Evolutionary conservation across 2,797 vertebrate genomes (phyloP).

Genomic region (Trachops cirrhosus): DNA sequence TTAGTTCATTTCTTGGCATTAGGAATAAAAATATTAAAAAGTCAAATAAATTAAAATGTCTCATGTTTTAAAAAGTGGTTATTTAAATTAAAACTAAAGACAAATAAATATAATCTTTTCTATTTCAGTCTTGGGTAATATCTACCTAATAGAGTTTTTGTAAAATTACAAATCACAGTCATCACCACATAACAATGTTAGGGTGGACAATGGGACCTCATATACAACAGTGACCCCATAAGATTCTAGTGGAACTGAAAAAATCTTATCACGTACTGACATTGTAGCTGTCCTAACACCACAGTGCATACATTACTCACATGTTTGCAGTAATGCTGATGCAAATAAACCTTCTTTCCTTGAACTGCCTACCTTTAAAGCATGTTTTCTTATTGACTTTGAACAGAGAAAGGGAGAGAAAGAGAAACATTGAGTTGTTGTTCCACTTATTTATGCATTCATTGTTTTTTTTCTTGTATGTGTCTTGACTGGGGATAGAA

Average conservation of each 20-base stretch:
- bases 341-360: background rate
- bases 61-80: background rate
- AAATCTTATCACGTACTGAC: background rate
- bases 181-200: background rate
- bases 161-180: background rate
- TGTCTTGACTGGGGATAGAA: background rate
- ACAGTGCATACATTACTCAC: background rate
- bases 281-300: background rate
- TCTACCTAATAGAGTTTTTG: background rate
- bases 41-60: background rate
- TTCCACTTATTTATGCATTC: background rate
- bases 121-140: background rate
- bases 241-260: background rate
- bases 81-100: slow-evolving; percentile 26
- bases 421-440: background rate
- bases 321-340: background rate
- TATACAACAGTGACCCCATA: background rate
- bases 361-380: background rate
- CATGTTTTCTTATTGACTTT: background rate
- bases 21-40: background rate
- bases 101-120: background rate
- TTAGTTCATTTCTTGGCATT: background rate
- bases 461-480: background rate
- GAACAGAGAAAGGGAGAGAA: background rate
- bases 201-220: too few relatives aligned